These are phyloP conservation scores for Myxocyprinus asiaticus DNA, from an alignment of 2,113 vertebrate genomes.

Conservation along the genomic window DNA sequence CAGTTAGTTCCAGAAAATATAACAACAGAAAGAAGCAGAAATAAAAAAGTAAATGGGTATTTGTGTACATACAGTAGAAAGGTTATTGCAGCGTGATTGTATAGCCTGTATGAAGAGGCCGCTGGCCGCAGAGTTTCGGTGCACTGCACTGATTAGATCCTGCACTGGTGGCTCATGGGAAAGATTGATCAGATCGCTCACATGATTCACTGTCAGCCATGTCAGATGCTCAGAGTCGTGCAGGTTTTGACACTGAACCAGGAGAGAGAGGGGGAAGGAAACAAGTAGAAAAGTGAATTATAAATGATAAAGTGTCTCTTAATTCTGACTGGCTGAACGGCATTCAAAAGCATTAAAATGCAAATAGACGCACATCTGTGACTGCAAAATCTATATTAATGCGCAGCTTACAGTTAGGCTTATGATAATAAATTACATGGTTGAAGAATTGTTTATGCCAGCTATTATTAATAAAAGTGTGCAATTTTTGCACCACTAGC, in stretches of 20 bases:
- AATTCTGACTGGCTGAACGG: too few relatives aligned
- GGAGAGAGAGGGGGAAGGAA: not conserved
- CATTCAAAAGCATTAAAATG: too few relatives aligned
- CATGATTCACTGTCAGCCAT: slow-evolving; percentile 96
- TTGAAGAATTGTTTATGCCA: too few relatives aligned
- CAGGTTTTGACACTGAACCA: slow-evolving; percentile 91
- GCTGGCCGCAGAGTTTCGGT: slow-evolving; percentile 94
- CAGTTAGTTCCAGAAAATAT: not conserved
- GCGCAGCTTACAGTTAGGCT: too few relatives aligned
- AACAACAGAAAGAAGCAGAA: not conserved
- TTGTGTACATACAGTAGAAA: slow-evolving; percentile 81
- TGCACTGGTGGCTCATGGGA: slow-evolving; percentile 96
- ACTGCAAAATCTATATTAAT: too few relatives aligned
- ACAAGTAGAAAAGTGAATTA: not conserved
- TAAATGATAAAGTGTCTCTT: too few relatives aligned
- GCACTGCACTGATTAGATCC: slow-evolving; percentile 95
- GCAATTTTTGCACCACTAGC: too few relatives aligned
- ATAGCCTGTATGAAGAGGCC: slow-evolving; percentile 98
- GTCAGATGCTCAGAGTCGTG: slow-evolving; percentile 97
- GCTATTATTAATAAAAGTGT: too few relatives aligned
- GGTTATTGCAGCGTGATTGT: slow-evolving; percentile 93
- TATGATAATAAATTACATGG: too few relatives aligned
- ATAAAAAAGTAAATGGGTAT: not conserved
- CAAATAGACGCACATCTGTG: too few relatives aligned
- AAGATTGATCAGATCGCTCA: slow-evolving; percentile 91